These are phyloP conservation scores for Tympanuchus pallidicinctus DNA, from an alignment of 2,113 vertebrate species.

Conservation along the genomic window DNA sequence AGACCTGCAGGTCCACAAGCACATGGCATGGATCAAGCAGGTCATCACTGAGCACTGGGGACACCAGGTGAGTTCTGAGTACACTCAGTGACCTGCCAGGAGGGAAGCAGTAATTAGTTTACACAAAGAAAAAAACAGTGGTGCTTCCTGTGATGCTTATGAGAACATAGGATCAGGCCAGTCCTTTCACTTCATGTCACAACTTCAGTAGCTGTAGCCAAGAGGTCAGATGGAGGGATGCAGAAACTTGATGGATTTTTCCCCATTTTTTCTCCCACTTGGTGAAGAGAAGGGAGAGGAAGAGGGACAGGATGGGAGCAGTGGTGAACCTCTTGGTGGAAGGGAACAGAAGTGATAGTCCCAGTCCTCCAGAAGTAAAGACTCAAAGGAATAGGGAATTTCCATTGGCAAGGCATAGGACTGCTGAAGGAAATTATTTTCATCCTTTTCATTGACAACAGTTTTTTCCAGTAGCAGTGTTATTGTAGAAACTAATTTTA, in stretches of 20 bases:
- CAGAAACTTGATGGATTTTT: neutral
- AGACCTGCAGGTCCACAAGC: neutral
- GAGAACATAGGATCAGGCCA: neutral
- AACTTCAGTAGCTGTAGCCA: neutral
- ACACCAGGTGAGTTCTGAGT: neutral
- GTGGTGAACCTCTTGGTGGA: neutral
- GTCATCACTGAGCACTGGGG: neutral
- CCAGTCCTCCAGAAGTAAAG: neutral
- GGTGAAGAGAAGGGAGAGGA: neutral
- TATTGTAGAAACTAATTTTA: constrained; percentile 42
- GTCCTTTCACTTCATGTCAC: neutral
- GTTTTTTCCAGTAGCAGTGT: neutral
- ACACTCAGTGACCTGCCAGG: neutral
- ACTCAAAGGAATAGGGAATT: neutral
- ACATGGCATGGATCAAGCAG: neutral
- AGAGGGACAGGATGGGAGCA: neutral
- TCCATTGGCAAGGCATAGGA: neutral
- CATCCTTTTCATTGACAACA: constrained; percentile 12
- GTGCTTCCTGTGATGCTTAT: neutral
- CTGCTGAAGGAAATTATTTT: constrained; percentile 43
- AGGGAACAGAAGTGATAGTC: neutral
- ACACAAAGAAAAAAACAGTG: neutral
- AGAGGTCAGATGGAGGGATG: neutral
- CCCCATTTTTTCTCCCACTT: neutral
- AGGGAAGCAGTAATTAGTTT: neutral